These are phyloP conservation scores for Nanorana parkeri DNA, from an alignment of 2,113 vertebrate genomes.

Conservation along the genomic window DNA sequence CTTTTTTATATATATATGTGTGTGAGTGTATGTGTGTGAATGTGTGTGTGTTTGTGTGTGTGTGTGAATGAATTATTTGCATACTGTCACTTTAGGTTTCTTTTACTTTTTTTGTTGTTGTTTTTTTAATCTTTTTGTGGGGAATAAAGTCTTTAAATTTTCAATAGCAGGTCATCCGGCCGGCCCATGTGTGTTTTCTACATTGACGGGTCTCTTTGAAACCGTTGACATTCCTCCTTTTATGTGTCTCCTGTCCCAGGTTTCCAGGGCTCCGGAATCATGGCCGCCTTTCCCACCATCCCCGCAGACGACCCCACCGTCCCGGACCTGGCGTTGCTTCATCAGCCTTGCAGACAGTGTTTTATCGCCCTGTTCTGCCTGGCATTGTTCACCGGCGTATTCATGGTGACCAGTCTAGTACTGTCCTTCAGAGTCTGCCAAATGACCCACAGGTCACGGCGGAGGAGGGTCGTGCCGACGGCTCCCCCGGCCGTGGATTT, in stretches of 20 bases:
- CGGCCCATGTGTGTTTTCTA: no score
- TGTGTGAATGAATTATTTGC: no score
- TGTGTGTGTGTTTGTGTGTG: no score
- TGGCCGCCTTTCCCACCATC: slow-evolving; percentile 13
- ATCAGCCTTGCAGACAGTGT: slow-evolving; percentile 26
- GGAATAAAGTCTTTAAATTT: no score
- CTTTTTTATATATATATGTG: no score
- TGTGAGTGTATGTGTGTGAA: no score
- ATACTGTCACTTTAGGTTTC: no score
- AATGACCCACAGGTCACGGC: not conserved
- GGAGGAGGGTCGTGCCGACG: not conserved
- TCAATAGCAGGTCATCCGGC: no score
- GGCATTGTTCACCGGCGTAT: slow-evolving; percentile 32
- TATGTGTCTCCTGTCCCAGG: not conserved
- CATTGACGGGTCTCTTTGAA: no score
- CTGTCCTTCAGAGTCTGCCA: slow-evolving; percentile 45
- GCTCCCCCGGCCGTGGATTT: not conserved
- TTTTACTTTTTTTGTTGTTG: no score
- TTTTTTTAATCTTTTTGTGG: no score
- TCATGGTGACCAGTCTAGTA: slow-evolving; percentile 47
- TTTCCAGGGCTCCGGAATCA: not conserved
- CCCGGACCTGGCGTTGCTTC: not conserved
- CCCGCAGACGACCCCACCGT: not conserved
- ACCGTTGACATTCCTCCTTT: not conserved
- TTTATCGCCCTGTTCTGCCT: slow-evolving; percentile 37